Base-by-base conservation (phyloP, 2,888 invertebrate genomes). In the Cataglyphis livida region DNA sequence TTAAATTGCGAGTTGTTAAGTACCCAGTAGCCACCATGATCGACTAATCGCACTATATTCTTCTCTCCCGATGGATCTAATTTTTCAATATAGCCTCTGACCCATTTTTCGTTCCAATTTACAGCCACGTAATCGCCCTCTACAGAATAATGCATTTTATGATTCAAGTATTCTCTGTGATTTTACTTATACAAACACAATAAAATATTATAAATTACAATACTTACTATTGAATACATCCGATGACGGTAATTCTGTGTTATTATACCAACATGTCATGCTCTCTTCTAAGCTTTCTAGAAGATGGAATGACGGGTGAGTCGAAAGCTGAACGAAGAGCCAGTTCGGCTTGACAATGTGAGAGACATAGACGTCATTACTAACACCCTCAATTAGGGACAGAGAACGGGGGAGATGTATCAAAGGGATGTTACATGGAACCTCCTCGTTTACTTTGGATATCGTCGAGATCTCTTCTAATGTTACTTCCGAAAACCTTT, bases 241-340 rank as follows among this genome's bases (percentile, higher is more conserved):
- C 41, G 98, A 98, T 87, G 96, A 95, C 54, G 99, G 99, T 64
- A 98, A 97, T 86, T 97, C 97, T 82, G 96, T 96, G 90, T 96
- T 96, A 87, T 96, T 96, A 95, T 99, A 99, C 87, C 97, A 97
- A 84, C 96, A 95, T 90, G 97, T 97, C 97, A 99, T 98, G 93
- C 96, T 97, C 90, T 96, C 96, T 94, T 97, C 98, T 90, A 99
- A 96, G 84, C 97, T 95, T 92, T 97, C 96, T 90, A 99, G 96
- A 82, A 97, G 97, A 25, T 98, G 97, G 95, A 97, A 98, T 64
- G 98, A 97, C 7, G 99, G 99, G 95, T 99, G 99, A 83, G 98
- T 97, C 3, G 98, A 99, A 95, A 99, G 98, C 95, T 99, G 99
- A 83, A 99, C 96, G 95, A 99, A 99, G 93, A 99, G 96, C 94